phyloP scores from a whole-genome alignment of 2,797 vertebrate species.

The Darevskia nairensis region DNA sequence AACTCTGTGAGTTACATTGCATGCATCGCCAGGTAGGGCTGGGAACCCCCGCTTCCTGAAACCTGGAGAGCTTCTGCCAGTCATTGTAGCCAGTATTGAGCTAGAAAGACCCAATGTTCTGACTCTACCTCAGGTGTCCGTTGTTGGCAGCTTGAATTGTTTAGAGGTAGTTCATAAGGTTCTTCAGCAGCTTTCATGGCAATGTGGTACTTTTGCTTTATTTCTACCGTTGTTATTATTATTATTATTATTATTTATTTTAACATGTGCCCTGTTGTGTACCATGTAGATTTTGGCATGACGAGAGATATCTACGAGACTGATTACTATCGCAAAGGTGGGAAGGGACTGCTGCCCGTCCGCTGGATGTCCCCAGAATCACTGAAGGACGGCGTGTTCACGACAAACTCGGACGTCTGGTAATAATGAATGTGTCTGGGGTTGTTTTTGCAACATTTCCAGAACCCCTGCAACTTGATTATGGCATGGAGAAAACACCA shows the following conservation, averaged over 20 bases:
- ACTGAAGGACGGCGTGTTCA: constrained; percentile 98
- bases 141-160: not conserved
- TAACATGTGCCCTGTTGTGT: constrained; percentile 35
- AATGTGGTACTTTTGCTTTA: not conserved
- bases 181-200: not conserved
- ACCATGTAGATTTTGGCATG: constrained; percentile 94
- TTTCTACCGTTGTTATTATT: accelerated
- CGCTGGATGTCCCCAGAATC: constrained; percentile 99
- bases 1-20: too few relatives aligned
- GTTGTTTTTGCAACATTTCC: not conserved
- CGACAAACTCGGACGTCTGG: constrained; percentile 98
- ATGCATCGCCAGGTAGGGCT: too few relatives aligned
- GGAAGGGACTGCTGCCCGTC: constrained; percentile 96
- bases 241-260: not conserved
- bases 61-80: too few relatives aligned
- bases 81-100: too few relatives aligned
- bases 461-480: not conserved
- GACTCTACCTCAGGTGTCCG: not conserved
- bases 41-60: too few relatives aligned
- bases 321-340: constrained; percentile 98
- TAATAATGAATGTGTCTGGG: constrained; percentile 69
- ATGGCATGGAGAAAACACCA: not conserved
- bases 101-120: not conserved
- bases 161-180: not conserved
- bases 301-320: constrained; percentile 99